Evolutionary conservation across 2,113 vertebrate genomes (phyloP), one percentile per base, ranked within the genome.

Genomic region (Cebidichthys violaceus): DNA sequence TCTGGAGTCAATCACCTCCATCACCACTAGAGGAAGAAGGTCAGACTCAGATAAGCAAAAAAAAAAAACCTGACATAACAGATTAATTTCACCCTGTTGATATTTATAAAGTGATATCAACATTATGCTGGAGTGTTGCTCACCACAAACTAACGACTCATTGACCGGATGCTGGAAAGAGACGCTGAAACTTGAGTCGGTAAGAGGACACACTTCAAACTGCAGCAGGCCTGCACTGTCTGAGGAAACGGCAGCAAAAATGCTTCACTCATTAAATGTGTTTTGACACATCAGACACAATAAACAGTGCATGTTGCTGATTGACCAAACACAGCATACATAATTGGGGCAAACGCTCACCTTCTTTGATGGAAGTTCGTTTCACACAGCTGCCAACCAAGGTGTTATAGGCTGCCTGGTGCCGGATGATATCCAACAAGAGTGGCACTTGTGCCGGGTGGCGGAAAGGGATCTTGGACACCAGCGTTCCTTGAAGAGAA

Each of bases 131-230:
- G 39, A 27, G 20, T 59, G 24, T 39, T 3, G 22, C 97, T 97
- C 88, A 99, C 98, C 98, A 94, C 97, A 99, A 86, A 99, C 98
- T 67, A 99, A 94, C 68, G 97, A 99, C 91, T 99, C 98, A 27
- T 99, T 99, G 80, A 99, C 98, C 0, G 98, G 98, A 77, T 99
- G 98, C 92, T 99, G 98, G 87, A 99, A 99, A 65, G 98, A 99
- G 0, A 99, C 96, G 1, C 97, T 98, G 86, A 99, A 99, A 86
- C 97, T 97, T 29, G 97, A 97, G 89, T 99, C 97, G 0, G 97
- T 99, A 11, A 99, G 96, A 35, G 98, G 98, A 84, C 98, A 99
- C 3, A 99, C 98, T 93, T 99, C 98, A 95, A 99, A 99, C 90
- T 99, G 98, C 83, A 99, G 95, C 68, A 99, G 96, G 24, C 97